Evolutionary conservation across 2,797 vertebrate genomes (phyloP).

Genomic region (Etheostoma nigrum): DNA sequence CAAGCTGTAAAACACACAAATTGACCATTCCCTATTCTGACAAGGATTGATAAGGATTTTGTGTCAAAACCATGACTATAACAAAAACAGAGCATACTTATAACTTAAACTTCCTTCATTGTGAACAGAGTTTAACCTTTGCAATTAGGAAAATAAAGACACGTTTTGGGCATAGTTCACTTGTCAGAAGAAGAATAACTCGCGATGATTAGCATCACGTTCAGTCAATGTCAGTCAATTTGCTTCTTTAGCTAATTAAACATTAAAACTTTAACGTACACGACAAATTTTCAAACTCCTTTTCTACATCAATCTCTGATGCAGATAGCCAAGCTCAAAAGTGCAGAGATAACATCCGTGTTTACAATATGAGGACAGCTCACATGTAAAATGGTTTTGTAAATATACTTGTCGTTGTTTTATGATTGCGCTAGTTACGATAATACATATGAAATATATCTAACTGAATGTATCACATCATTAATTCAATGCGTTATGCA

Average conservation of each 20-base stretch:
- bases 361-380: neutral
- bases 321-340: neutral
- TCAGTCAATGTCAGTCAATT: neutral
- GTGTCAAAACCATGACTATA: neutral
- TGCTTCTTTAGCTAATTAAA: neutral
- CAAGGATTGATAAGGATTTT: neutral
- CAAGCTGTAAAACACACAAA: conserved; percentile 5
- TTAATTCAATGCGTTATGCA: neutral
- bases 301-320: neutral
- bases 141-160: neutral
- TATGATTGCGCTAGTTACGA: neutral
- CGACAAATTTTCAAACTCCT: neutral
- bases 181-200: neutral
- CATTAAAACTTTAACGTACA: neutral
- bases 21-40: neutral
- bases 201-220: neutral
- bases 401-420: neutral
- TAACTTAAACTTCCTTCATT: neutral
- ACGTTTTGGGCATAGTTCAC: neutral
- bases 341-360: neutral
- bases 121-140: neutral
- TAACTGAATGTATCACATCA: no score
- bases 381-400: neutral
- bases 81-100: neutral
- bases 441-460: neutral